A percentile compares a stretch with the other conserved stretches of the same genome.
Conservation (phyloP, 2,888 invertebrate genomes). For the Tipula confusa region DNA sequence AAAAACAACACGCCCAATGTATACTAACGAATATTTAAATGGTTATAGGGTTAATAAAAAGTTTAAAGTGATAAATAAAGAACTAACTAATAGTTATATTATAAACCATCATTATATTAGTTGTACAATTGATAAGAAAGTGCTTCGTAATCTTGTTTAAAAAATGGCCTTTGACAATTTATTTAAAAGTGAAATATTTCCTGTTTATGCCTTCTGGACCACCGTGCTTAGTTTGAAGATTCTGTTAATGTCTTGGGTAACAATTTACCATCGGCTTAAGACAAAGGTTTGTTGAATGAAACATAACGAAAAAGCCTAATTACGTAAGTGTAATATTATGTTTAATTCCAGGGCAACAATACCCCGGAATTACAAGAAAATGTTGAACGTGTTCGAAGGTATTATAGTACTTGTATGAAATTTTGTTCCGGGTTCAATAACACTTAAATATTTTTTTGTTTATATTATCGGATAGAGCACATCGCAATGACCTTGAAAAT, state of each 20-base stretch:
- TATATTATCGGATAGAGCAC: not conserved
- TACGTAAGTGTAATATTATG: not conserved
- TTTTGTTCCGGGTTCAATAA: not conserved
- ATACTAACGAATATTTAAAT: not conserved
- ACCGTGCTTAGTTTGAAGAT: not conserved
- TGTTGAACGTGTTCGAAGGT: not conserved
- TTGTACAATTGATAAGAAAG: not conserved
- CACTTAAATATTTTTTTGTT: not conserved
- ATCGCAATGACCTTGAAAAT: slow-evolving; percentile 5
- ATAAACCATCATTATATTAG: not conserved
- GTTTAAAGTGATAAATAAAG: not conserved
- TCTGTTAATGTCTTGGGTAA: not conserved
- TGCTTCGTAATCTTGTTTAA: not conserved
- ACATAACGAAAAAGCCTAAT: not conserved
- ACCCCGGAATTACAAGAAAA: not conserved
- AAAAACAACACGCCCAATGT: no score
- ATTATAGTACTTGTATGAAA: not conserved
- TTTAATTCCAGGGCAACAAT: not conserved
- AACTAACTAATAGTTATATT: no score
- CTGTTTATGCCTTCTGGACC: not conserved
- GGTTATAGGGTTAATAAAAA: not conserved
- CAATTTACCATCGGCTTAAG: not conserved
- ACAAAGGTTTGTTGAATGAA: not conserved
- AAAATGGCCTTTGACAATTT: not conserved
- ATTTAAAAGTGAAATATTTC: not conserved